Evolutionary conservation across 2,888 invertebrate genomes (phyloP), one percentile per base, ranked within the genome.

Genomic region (Campoplex capitator): DNA sequence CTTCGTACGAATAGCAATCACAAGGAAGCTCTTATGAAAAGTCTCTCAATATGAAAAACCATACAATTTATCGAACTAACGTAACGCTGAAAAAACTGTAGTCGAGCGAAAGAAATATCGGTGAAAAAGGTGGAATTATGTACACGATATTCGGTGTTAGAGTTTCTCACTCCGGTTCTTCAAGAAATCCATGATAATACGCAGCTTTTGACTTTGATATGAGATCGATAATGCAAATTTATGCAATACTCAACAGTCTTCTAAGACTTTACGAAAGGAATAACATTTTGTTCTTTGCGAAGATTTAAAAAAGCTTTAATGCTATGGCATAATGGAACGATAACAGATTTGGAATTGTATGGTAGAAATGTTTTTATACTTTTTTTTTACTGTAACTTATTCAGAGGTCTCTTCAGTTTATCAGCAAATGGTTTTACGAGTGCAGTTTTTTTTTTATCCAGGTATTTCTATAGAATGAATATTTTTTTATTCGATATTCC

Each of bases 191-290:
- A 32, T 28, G 28, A 70, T 48, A 70, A 70, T 38, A 38, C 16
- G 51, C 48, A 28, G 32, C 67, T 68, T 68, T 65, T 68, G 62
- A 62, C 67, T 71, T 11, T 45, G 58, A 32, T n/a, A 51, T 78
- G 42, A 48, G 48, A 84, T 84, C 28, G 45, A 71, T 42, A 82
- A 76, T 86, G 88, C 77, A 75, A 70, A 77, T 88, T 83, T 89
- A 62, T 76, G 77, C 62, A 67, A 84, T 62, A 71, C 74, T 56
- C 42, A 48, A 71, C 48, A 32, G 32, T 32, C 71, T 51, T 32
- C 48, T 42, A 51, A 71, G 71, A 48, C 32, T 32, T 16, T 71
- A 32, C 18, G 32, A 9, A 48, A 51, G 48, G 48, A 62, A 62
- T 32, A 32, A 71, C 48, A 32, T 71, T 71, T 13, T 32, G 51